phyloP scores from a whole-genome alignment of 2,797 vertebrate species.

The Dermochelys coriacea region DNA sequence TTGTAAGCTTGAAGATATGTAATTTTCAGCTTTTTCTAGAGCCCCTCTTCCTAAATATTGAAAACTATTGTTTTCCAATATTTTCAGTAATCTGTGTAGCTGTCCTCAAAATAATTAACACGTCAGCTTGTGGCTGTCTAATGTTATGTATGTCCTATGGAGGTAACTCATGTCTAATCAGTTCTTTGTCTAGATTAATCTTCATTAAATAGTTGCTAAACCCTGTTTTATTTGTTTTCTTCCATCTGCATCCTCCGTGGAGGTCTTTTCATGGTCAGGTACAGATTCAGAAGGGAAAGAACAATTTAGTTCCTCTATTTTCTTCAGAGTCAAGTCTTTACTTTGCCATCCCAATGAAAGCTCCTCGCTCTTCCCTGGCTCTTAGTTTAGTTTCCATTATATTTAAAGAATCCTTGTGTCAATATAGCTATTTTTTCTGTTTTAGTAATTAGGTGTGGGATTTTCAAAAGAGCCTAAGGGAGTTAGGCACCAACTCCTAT shows the following conservation, averaged over 20 bases:
- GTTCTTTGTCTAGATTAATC: background rate
- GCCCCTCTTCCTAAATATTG: conserved; percentile 63
- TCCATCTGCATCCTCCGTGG: background rate
- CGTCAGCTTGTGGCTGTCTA: conserved; percentile 2
- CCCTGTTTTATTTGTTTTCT: background rate
- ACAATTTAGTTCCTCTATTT: background rate
- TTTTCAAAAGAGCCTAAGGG: background rate
- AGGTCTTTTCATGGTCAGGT: background rate
- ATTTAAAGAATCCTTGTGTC: background rate
- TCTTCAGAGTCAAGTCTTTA: background rate
- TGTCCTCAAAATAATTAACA: conserved; percentile 68
- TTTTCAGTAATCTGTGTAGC: conserved; percentile 55
- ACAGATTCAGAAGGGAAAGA: background rate
- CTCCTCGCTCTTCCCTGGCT: no score
- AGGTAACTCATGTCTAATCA: background rate
- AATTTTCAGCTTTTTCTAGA: conserved; percentile 72
- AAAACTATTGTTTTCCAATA: conserved; percentile 40
- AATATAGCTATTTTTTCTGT: background rate
- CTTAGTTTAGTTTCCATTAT: background rate
- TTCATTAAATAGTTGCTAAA: background rate
- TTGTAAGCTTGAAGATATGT: conserved; percentile 64
- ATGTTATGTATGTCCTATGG: background rate
- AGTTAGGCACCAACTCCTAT: background rate
- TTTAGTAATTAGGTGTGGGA: background rate
- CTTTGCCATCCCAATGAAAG: background rate